Evolutionary conservation across 2,888 invertebrate genomes (phyloP).

Genomic region (Thecocarcelia acutangulata): DNA sequence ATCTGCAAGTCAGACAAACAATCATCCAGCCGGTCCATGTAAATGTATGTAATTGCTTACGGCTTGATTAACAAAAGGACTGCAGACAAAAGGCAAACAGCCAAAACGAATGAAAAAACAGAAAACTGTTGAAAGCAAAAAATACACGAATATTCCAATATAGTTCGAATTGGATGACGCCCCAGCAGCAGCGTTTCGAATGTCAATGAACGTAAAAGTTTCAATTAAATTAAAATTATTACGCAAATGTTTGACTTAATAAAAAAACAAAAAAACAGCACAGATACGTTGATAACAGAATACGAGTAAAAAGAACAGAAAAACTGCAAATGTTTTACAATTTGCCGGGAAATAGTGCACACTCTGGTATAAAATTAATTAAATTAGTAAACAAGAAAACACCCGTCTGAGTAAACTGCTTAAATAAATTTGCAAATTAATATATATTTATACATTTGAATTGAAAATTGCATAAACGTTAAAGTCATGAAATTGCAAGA

Average conservation of each 20-base stretch:
- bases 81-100: slow-evolving; percentile 10
- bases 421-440: slow-evolving; percentile 39
- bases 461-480: not conserved
- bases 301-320: not conserved
- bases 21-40: not conserved
- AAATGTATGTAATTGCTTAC: slow-evolving; percentile 11
- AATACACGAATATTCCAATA: slow-evolving; percentile 2
- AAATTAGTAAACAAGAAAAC: slow-evolving; percentile 56
- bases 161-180: slow-evolving; percentile 16
- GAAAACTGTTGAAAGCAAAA: not conserved
- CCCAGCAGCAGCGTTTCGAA: slow-evolving; percentile 24
- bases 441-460: not conserved
- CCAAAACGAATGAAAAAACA: not conserved
- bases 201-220: slow-evolving; percentile 64
- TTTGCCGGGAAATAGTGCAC: not conserved
- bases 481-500: not conserved
- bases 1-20: not conserved
- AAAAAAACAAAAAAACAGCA: not conserved
- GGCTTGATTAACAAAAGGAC: not conserved
- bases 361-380: slow-evolving; percentile 47
- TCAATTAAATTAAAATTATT: slow-evolving; percentile 46
- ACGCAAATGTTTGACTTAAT: slow-evolving; percentile 44
- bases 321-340: not conserved
- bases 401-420: slow-evolving; percentile 23
- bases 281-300: not conserved